phyloP scores from a whole-genome alignment of 2,797 vertebrate genomes.

The Ceryle rudis region DNA sequence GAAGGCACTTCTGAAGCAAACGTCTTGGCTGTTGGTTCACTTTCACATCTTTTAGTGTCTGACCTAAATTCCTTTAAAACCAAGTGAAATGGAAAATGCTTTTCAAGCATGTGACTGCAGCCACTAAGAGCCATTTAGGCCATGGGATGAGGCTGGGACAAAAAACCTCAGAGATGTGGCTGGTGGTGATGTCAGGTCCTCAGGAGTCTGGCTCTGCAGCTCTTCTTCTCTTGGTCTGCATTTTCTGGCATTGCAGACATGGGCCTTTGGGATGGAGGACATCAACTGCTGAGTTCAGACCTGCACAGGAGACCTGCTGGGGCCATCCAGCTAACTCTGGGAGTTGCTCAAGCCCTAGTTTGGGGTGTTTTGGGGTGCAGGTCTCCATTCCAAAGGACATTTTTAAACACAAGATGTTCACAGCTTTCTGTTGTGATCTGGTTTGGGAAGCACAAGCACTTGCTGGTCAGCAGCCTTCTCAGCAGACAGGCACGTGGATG shows the following conservation, averaged over 20 bases:
- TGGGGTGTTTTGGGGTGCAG: not conserved
- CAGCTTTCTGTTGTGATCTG: not conserved
- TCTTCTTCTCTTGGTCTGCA: not conserved
- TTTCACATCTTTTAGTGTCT: not conserved
- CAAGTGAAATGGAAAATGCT: not conserved
- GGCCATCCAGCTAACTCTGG: not conserved
- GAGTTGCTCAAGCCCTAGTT: rapidly evolving
- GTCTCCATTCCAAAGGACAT: not conserved
- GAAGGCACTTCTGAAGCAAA: not conserved
- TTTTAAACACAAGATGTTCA: not conserved
- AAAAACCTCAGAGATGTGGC: not conserved
- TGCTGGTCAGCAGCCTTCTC: not conserved
- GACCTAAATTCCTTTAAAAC: constrained; percentile 3
- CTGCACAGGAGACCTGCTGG: not conserved
- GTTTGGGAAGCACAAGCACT: not conserved
- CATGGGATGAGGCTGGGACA: not conserved
- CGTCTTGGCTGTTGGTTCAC: not conserved
- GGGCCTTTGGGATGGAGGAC: not conserved
- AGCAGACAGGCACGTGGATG: not conserved
- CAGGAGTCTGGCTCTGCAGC: not conserved
- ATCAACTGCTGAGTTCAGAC: not conserved
- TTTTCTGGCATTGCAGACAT: rapidly evolving
- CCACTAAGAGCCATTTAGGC: not conserved
- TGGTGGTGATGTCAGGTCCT: not conserved
- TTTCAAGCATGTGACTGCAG: not conserved